These are phyloP conservation scores for Parascotia fuliginaria DNA, from an alignment of 2,888 invertebrate species.

Conservation along the genomic window DNA sequence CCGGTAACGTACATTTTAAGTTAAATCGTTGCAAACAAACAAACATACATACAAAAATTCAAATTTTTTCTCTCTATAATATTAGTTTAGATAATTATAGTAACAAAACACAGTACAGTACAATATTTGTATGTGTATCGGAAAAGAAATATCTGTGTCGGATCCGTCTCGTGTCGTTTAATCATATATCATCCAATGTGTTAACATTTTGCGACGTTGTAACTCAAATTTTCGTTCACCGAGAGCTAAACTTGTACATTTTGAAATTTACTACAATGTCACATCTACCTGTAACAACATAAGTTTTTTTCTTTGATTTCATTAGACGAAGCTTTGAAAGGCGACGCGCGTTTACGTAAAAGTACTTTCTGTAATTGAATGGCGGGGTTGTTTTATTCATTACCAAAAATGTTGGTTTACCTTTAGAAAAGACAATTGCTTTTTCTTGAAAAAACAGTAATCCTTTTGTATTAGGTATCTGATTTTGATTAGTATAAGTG, in stretches of 20 bases:
- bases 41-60: too few relatives aligned
- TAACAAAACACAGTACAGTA: too few relatives aligned
- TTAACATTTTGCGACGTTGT: neutral
- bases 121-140: too few relatives aligned
- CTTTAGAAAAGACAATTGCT: too few relatives aligned
- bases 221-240: neutral
- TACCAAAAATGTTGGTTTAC: neutral
- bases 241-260: neutral
- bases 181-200: neutral
- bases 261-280: neutral
- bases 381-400: conserved; percentile 6
- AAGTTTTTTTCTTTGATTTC: conserved; percentile 1
- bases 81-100: too few relatives aligned
- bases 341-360: neutral
- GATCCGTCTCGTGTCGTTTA: neutral
- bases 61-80: too few relatives aligned
- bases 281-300: neutral
- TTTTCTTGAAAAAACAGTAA: too few relatives aligned
- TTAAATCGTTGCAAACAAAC: too few relatives aligned
- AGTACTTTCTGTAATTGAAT: conserved; percentile 1
- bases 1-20: too few relatives aligned
- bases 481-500: too few relatives aligned
- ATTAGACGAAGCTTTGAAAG: neutral
- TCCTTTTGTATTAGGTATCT: too few relatives aligned
- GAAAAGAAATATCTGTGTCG: too few relatives aligned